Evolutionary conservation across 2,888 invertebrate species (phyloP).

Genomic region (Hecatera dysodea): DNA sequence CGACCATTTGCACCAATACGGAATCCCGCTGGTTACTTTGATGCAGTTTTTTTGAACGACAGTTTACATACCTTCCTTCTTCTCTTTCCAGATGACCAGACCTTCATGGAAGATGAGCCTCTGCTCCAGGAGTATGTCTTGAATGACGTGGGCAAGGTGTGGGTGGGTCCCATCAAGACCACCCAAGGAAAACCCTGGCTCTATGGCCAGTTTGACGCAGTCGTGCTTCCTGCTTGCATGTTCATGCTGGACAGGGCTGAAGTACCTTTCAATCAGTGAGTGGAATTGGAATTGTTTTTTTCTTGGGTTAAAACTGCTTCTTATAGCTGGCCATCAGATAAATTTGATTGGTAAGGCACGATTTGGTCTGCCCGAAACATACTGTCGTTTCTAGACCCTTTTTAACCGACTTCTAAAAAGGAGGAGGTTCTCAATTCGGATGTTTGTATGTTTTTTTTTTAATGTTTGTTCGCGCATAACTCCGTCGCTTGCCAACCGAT

Average conservation of each 20-base stretch:
- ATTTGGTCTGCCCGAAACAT: background rate
- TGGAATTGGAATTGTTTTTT: constrained; percentile 28
- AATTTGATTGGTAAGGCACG: background rate
- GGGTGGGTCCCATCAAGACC: constrained; percentile 94
- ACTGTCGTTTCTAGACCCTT: background rate
- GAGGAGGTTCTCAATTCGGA: too few relatives aligned
- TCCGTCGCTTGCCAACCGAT: too few relatives aligned
- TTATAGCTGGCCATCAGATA: background rate
- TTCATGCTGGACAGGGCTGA: constrained; percentile 93
- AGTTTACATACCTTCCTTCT: background rate
- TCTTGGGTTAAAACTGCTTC: background rate
- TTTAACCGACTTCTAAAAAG: too few relatives aligned
- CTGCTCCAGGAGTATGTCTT: constrained; percentile 94
- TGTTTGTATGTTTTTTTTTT: too few relatives aligned
- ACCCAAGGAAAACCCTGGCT: constrained; percentile 95
- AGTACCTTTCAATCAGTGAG: constrained; percentile 90
- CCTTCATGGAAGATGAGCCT: constrained; percentile 93
- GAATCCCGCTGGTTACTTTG: too few relatives aligned
- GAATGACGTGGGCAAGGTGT: constrained; percentile 96
- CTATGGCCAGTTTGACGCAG: constrained; percentile 95
- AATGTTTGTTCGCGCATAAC: too few relatives aligned
- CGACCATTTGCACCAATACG: too few relatives aligned
- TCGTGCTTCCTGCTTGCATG: constrained; percentile 93
- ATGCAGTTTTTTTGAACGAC: background rate
- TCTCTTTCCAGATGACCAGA: constrained; percentile 92